Evolutionary conservation across 2,113 vertebrate genomes (phyloP).

Genomic region (Phalacrocorax brasilianus): DNA sequence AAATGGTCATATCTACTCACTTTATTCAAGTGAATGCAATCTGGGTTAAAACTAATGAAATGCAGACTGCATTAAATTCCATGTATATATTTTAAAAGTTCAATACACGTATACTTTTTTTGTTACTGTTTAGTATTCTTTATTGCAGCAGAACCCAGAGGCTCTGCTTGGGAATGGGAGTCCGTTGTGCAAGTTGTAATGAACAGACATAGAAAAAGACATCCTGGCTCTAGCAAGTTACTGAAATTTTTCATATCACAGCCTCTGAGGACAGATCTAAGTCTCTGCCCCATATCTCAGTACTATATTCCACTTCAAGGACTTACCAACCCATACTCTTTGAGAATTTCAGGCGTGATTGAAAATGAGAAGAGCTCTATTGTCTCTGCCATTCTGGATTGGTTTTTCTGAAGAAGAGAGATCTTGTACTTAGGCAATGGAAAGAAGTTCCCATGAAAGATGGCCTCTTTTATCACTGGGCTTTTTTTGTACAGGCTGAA

Average conservation of each 20-base stretch:
- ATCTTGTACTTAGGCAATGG: not conserved
- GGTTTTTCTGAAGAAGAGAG: not conserved
- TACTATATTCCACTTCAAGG: not conserved
- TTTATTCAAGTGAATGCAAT: not conserved
- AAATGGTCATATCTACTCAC: not conserved
- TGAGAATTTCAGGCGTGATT: not conserved
- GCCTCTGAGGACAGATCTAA: not conserved
- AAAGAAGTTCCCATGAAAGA: not conserved
- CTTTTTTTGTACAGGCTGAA: not conserved
- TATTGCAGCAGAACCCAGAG: not conserved
- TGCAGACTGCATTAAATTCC: not conserved
- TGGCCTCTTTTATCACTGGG: not conserved
- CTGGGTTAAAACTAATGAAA: slow-evolving; percentile 13
- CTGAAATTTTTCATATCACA: not conserved
- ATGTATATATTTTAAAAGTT: not conserved
- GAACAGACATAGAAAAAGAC: not conserved
- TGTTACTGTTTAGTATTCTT: not conserved
- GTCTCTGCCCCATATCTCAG: not conserved
- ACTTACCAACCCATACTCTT: not conserved
- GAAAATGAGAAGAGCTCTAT: not conserved
- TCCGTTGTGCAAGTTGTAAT: not conserved
- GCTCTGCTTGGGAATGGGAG: not conserved
- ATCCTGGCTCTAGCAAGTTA: not conserved
- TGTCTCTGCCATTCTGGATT: not conserved
- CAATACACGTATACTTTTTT: not conserved